Percentiles rank a stretch among this genome's conserved stretches.
phyloP scores from a whole-genome alignment of 2,113 vertebrate species.

The Suncus etruscus region DNA sequence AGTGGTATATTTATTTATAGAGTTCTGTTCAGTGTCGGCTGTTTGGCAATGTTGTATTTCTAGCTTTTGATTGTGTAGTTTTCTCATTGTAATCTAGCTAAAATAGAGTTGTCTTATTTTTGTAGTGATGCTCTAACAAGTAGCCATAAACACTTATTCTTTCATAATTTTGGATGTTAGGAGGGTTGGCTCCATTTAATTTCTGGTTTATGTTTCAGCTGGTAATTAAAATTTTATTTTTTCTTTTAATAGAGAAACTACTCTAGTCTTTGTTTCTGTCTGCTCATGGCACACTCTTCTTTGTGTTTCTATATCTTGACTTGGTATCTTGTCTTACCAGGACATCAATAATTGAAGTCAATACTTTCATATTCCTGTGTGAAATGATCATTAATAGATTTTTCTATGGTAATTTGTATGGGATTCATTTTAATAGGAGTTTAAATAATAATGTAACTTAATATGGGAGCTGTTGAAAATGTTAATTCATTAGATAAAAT shows the following conservation, averaged over 20 bases:
- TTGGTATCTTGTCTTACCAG: neutral
- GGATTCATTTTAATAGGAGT: too few relatives aligned
- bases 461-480: too few relatives aligned
- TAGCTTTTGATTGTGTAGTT: neutral
- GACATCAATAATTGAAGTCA: neutral
- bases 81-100: neutral
- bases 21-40: neutral
- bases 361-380: too few relatives aligned
- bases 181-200: neutral
- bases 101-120: neutral
- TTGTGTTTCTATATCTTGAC: constrained; percentile 3
- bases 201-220: neutral
- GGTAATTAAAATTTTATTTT: too few relatives aligned
- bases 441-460: too few relatives aligned
- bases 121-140: neutral
- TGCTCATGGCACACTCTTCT: neutral
- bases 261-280: neutral
- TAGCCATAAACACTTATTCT: constrained; percentile 2
- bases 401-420: too few relatives aligned
- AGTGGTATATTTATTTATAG: neutral
- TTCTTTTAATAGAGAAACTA: neutral
- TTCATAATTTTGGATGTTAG: neutral
- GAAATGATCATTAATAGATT: too few relatives aligned
- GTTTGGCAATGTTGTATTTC: neutral
- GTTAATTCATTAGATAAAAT: too few relatives aligned